Evolutionary conservation across 2,113 vertebrate species (phyloP), one percentile per base, ranked within the genome.

Genomic region (Alectura lathami): DNA sequence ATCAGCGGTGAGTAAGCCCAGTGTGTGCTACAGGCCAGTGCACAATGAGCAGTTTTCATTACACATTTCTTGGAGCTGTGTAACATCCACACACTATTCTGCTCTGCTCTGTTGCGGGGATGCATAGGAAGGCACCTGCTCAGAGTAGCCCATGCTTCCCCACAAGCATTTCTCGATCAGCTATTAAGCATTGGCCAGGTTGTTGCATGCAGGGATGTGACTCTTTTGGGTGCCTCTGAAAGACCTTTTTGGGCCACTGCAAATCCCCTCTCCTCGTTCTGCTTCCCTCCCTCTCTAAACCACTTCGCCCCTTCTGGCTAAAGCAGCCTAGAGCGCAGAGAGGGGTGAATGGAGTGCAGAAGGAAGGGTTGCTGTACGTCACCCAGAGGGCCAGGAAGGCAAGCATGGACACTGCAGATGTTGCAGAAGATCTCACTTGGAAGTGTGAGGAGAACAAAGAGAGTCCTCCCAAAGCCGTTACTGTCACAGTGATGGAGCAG

Each of bases 131-230:
- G 54, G 34, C 26, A 59, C 81, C 78, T 63, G 42, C 69, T 84
- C 64, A 54, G 59, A 86, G 80, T 13, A 81, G 27, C 11, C 70
- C 72, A 32, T 34, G 42, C 12, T 64, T 66, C 63, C 43, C 21
- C 20, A 17, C 0, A 76, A 24, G 11, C 21, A 56, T 30, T 69
- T 53, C 23, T 53, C n/a, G 64, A 70, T 32, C 63, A 34, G 29
- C 48, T 79, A 21, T 40, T 79, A 64, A 62, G 43, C 48, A 68
- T 3, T 27, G 66, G 21, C 16, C 43, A 69, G 42, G 69, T 63
- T 5, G 15, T 23, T 54, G 53, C 68, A 74, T 0, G 1, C 11
- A 77, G 42, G 62, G 57, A 79, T 6, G 0, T 29, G 11, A 75
- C 43, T 38, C 26, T 53, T 42, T 34, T 53, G 36, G 17, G 26